Base-by-base conservation (phyloP, 2,797 vertebrate genomes). In the Peromyscus eremicus region DNA sequence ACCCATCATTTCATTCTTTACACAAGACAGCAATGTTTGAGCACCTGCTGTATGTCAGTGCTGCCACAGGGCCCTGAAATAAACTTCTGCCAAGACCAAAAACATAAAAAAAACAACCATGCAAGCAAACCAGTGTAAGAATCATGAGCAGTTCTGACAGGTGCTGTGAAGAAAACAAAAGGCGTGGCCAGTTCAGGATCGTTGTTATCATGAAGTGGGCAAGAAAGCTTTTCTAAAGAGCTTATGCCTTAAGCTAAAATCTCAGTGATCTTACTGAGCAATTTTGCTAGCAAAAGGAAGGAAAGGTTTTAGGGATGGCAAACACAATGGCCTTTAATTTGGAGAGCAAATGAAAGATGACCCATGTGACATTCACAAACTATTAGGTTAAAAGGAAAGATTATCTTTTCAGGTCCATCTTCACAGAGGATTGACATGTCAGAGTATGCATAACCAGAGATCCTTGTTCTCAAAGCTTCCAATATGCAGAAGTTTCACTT, bases 241-340 rank as follows among this genome's bases (percentile, higher is more conserved):
- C 29, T 80, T 75, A 34, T 32, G 29, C 40, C 19, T 90, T 86
- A 57, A 94, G 43, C 71, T 85, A 73, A 94, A 93, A 75, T 80
- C 32, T 32, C 49, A 46, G 75, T 17, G 10, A n/a, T 83, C 23
- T 60, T 34, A 71, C 27, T 64, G 52, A 91, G 34, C 52, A 68
- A 87, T 23, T 49, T 7, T 81, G 49, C 12, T 12, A 80, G 34
- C 62, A 88, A 9, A 7, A 37, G 6, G 5, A 13, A 17, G 52
- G 73, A 55, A 89, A 66, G 21, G 66, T 52, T 80, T 91, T 4
- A 29, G 27, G 55, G 79, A 62, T 2, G 70, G 14, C 27, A 83
- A 94, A 79, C 19, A 55, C 73, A 62, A 66, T 70, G 37, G 2
- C 13, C 75, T 40, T 90, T 66, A 52, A 29, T 90, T 46, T 71